A percentile compares a stretch with the other conserved stretches of the same genome.
Conservation (phyloP, 1,140 invertebrate genomes). For the Gonatopus flavifemur region DNA sequence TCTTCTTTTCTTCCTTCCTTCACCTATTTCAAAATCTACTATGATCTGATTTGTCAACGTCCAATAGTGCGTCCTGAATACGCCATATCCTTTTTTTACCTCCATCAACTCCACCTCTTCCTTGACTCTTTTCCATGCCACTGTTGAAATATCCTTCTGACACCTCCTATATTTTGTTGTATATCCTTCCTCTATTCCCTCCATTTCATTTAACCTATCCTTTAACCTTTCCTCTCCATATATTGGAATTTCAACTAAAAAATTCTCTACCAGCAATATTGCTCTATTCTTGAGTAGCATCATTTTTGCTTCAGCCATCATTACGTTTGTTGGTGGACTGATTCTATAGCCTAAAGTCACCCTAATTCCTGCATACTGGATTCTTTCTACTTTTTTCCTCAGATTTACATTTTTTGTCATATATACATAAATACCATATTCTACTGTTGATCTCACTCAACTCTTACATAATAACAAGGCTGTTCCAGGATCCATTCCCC, state of each 20-base stretch:
- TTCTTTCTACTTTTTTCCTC: background rate
- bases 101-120: background rate
- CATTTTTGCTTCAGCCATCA: background rate
- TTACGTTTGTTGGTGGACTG: background rate
- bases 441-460: background rate
- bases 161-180: background rate
- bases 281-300: background rate
- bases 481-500: background rate
- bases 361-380: background rate
- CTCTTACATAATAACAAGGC: background rate
- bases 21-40: too few relatives aligned
- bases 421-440: background rate
- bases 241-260: background rate
- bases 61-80: too few relatives aligned
- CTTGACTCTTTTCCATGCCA: background rate
- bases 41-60: too few relatives aligned
- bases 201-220: background rate
- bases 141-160: background rate
- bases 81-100: background rate
- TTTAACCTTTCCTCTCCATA: background rate
- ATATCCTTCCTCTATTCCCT: background rate
- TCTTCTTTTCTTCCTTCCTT: background rate
- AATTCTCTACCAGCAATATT: background rate
- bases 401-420: background rate
- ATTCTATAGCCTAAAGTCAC: background rate